Percentiles rank a stretch among this genome's conserved stretches.
Evolutionary conservation across 2,888 invertebrate species (phyloP).

Genomic region (Dicyrtoma fusca): DNA sequence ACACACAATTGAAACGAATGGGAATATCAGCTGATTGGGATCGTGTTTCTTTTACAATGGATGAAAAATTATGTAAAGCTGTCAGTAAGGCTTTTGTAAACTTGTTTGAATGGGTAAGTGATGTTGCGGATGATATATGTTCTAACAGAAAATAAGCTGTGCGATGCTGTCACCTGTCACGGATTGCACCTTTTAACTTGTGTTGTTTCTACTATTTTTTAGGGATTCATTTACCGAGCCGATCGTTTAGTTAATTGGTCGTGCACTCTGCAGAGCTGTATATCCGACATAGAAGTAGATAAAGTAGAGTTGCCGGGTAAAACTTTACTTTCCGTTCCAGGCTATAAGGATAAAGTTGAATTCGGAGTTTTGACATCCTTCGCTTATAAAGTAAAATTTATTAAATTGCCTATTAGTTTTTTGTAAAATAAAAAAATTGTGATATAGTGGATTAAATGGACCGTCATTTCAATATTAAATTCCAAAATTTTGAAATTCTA

Average conservation of each 20-base stretch:
- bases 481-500: too few relatives aligned
- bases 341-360: slow-evolving; percentile 85
- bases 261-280: slow-evolving; percentile 92
- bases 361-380: slow-evolving; percentile 92
- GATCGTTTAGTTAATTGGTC: slow-evolving; percentile 99
- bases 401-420: too few relatives aligned
- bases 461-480: background rate
- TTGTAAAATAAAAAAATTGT: too few relatives aligned
- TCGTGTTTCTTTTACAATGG: slow-evolving; percentile 95
- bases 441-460: too few relatives aligned
- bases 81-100: slow-evolving; percentile 94
- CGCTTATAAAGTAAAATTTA: slow-evolving; percentile 81
- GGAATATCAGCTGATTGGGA: slow-evolving; percentile 96
- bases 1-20: slow-evolving; percentile 82
- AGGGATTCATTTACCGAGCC: slow-evolving; percentile 87
- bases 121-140: background rate
- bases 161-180: too few relatives aligned
- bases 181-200: too few relatives aligned
- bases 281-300: slow-evolving; percentile 98
- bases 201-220: slow-evolving; percentile 51
- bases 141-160: too few relatives aligned
- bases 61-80: slow-evolving; percentile 80
- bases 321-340: slow-evolving; percentile 86
- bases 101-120: slow-evolving; percentile 69
- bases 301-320: slow-evolving; percentile 85